Conservation (phyloP, 2,888 invertebrate species). For the Dysmachus trigonus region DNA sequence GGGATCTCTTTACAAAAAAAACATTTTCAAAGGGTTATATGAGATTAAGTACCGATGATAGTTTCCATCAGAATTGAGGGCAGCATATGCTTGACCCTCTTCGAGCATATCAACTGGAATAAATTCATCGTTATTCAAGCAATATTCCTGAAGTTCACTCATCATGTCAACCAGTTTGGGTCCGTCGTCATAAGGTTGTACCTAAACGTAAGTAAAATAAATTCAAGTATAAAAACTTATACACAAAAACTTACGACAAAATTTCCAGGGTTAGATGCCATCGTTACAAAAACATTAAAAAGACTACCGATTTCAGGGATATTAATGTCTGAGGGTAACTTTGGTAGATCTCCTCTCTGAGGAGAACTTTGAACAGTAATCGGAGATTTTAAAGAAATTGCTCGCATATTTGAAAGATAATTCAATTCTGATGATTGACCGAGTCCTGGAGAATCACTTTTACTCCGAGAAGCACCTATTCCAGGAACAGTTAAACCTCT, state of each 20-base stretch:
- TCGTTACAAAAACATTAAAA: conserved; percentile 71
- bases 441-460: conserved; percentile 2
- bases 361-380: conserved; percentile 55
- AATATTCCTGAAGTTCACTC: conserved; percentile 72
- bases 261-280: conserved; percentile 76
- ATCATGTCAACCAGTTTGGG: conserved; percentile 70
- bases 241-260: conserved; percentile 57
- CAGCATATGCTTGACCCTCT: conserved; percentile 75
- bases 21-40: neutral
- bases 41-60: conserved; percentile 75
- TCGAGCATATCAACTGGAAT: conserved; percentile 66
- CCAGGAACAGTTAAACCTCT: neutral
- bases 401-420: neutral
- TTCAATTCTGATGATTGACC: neutral
- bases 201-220: conserved; percentile 56
- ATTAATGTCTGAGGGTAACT: neutral
- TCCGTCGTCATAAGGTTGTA: conserved; percentile 66
- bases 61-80: conserved; percentile 70
- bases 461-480: neutral
- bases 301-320: conserved; percentile 54
- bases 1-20: neutral
- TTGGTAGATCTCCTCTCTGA: conserved; percentile 51
- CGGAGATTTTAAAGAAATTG: neutral
- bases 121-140: conserved; percentile 67
- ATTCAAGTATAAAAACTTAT: neutral